Conservation (phyloP, 2,888 invertebrate genomes). For the Ganaspis brasiliensis region DNA sequence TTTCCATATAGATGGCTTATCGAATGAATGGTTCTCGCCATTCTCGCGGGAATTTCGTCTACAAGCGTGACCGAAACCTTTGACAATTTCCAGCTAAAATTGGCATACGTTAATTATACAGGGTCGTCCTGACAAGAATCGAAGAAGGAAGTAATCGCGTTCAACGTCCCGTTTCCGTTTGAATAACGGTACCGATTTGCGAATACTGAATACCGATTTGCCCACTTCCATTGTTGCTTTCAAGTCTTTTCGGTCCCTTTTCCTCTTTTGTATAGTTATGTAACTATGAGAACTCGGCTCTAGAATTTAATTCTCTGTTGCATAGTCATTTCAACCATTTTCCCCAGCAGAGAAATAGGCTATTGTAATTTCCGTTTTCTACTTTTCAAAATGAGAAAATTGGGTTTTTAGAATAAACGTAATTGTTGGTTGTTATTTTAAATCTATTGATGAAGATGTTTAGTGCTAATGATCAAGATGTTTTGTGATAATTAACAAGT, state of each 20-base stretch:
- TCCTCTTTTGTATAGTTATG: constrained; percentile 8
- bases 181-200: constrained; percentile 38
- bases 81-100: constrained; percentile 23
- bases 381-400: no score
- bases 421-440: no score
- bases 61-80: constrained; percentile 8
- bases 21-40: no score
- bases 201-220: constrained; percentile 40
- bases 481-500: no score
- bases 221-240: constrained; percentile 26
- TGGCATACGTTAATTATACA: constrained; percentile 23
- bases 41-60: neutral
- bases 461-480: no score
- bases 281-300: neutral
- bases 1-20: no score
- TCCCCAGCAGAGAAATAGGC: no score
- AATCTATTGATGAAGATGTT: no score
- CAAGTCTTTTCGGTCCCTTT: neutral
- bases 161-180: constrained; percentile 31
- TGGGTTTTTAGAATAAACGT: no score
- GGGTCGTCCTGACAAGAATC: constrained; percentile 5
- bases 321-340: no score
- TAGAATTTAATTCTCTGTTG: neutral
- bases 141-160: constrained; percentile 27
- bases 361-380: no score